Conservation (phyloP, 2,113 vertebrate species). For the Burhinus bistriatus region DNA sequence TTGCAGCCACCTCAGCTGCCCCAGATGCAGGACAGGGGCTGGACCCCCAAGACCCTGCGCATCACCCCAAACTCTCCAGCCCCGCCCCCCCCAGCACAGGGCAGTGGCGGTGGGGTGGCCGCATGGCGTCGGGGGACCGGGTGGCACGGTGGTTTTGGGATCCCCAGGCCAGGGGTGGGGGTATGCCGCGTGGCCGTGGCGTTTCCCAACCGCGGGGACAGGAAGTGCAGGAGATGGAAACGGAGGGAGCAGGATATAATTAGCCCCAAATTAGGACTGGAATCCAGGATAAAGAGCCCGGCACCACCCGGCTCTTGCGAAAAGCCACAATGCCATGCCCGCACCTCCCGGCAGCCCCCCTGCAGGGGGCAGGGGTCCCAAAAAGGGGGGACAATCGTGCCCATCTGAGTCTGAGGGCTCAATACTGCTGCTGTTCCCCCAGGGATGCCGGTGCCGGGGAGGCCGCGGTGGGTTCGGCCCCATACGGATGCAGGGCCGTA, state of each 20-base stretch:
- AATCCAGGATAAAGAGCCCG: background rate
- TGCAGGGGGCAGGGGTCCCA: no score
- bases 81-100: no score
- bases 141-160: background rate
- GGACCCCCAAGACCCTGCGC: background rate
- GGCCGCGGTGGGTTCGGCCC: background rate
- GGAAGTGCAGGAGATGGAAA: background rate
- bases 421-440: background rate
- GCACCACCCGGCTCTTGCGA: background rate
- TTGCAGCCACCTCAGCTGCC: background rate
- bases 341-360: background rate
- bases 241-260: background rate
- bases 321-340: fast-evolving
- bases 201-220: background rate
- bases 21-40: background rate
- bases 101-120: no score
- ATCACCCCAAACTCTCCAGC: background rate
- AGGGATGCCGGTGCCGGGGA: background rate
- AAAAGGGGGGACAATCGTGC: fast-evolving
- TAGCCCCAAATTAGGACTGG: background rate
- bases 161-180: background rate
- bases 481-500: background rate
- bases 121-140: fast-evolving
- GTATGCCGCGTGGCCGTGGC: fast-evolving
- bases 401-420: background rate